A percentile compares a stretch with the other conserved stretches of the same genome.
Evolutionary conservation across 2,797 vertebrate species (phyloP).

Genomic region (Malacoraja senta): DNA sequence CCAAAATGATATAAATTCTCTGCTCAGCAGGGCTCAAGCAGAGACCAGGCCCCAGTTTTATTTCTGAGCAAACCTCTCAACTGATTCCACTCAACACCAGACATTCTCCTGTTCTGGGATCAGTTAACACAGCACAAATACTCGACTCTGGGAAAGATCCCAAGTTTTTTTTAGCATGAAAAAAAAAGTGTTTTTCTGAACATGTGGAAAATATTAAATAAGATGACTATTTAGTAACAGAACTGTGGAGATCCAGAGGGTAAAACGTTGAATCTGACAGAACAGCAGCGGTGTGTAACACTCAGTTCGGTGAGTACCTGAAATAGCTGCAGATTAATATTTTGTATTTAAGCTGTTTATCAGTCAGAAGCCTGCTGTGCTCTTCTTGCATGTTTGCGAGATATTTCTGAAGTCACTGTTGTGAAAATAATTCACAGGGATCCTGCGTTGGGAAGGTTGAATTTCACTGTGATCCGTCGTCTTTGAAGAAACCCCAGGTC

Average conservation of each 20-base stretch:
- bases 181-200: background rate
- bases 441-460: background rate
- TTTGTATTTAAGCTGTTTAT: background rate
- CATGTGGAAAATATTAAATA: constrained; percentile 18
- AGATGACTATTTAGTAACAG: background rate
- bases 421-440: background rate
- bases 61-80: background rate
- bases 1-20: too few species aligned
- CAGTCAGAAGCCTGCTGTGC: background rate
- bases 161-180: background rate
- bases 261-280: background rate
- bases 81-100: background rate
- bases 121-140: background rate
- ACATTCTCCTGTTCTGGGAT: background rate
- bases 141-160: background rate
- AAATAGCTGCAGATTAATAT: background rate
- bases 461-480: background rate
- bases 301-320: background rate
- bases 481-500: background rate
- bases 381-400: background rate
- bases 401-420: background rate
- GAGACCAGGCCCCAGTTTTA: too few species aligned
- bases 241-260: background rate
- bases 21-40: too few species aligned
- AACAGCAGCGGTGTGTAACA: background rate